Evolutionary conservation across 2,113 vertebrate species (phyloP).

Genomic region (Suncus etruscus): DNA sequence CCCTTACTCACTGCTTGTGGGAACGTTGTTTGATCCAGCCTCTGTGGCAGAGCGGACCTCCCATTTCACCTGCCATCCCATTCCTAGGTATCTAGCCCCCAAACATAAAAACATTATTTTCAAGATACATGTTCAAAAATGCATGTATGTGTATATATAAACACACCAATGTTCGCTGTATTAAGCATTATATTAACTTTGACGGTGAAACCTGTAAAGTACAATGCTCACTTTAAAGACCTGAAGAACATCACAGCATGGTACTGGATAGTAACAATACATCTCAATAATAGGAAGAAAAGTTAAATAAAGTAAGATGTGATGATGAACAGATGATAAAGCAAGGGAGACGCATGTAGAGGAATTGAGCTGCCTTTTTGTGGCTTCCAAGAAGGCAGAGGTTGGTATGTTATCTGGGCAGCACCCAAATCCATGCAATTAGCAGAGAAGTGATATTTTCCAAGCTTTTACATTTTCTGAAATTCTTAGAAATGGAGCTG

Average conservation of each 20-base stretch:
- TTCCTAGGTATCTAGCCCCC: no score
- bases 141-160: no score
- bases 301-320: not conserved
- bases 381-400: not conserved
- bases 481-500: not conserved
- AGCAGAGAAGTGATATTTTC: not conserved
- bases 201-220: constrained; percentile 7
- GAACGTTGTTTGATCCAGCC: no score
- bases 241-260: not conserved
- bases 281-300: not conserved
- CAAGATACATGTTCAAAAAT: no score
- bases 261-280: not conserved
- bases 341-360: not conserved
- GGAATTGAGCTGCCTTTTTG: not conserved
- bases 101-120: no score
- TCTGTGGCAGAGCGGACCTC: no score
- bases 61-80: no score
- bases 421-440: not conserved
- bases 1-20: no score
- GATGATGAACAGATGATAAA: not conserved
- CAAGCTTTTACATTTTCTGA: not conserved
- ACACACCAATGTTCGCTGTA: no score
- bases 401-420: not conserved
- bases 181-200: constrained; percentile 50
- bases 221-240: not conserved